Percentiles rank a stretch among this genome's conserved stretches.
Conservation (phyloP, 2,113 vertebrate species). For the Aythya baeri region DNA sequence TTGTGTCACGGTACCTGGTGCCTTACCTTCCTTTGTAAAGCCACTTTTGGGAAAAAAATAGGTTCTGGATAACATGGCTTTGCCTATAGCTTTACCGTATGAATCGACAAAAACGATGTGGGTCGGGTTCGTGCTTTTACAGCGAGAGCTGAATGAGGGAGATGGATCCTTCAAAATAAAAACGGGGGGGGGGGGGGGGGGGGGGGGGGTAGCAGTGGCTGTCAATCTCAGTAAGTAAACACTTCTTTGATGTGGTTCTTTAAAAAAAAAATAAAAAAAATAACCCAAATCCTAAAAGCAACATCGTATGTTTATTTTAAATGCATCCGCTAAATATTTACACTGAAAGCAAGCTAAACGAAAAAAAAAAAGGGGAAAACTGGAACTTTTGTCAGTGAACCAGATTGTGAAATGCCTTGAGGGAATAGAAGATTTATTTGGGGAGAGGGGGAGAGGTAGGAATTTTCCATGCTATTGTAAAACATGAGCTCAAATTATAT, state of each 20-base stretch:
- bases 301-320: conserved; percentile 59
- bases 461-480: conserved; percentile 70
- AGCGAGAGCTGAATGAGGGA: conserved; percentile 11
- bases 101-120: not conserved
- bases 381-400: conserved; percentile 61
- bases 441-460: conserved; percentile 55
- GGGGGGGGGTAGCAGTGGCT: not conserved
- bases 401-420: conserved; percentile 63
- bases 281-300: conserved; percentile 48
- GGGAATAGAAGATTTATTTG: conserved; percentile 58
- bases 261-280: not conserved
- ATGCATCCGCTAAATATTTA: conserved; percentile 63
- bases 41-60: not conserved
- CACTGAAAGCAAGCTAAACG: conserved; percentile 15
- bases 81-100: not conserved
- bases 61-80: not conserved
- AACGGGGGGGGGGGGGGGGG: not conserved
- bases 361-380: not conserved
- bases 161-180: conserved; percentile 31
- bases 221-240: conserved; percentile 48
- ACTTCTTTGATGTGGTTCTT: conserved; percentile 44
- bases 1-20: not conserved
- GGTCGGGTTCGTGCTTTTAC: not conserved
- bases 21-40: not conserved
- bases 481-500: conserved; percentile 61